phyloP scores from a whole-genome alignment of 2,888 invertebrate species.

The Aquatica leii region DNA sequence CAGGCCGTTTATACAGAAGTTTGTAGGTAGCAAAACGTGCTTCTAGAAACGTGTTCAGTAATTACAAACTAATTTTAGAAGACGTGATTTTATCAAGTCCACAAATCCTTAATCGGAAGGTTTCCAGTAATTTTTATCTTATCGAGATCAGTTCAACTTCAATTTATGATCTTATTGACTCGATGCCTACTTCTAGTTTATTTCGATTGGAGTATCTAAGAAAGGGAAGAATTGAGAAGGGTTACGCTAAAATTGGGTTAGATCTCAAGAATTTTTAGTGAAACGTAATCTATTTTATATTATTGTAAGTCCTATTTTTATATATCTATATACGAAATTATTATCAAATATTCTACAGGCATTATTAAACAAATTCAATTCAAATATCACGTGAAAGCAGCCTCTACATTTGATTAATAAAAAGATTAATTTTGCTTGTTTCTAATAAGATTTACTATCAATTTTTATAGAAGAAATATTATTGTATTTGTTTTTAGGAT shows the following conservation, averaged over 20 bases:
- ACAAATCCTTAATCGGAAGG: conserved; percentile 6
- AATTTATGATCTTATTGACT: conserved; percentile 12
- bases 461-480: too few species aligned
- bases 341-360: too few species aligned
- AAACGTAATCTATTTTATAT: conserved; percentile 10
- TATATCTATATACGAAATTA: too few species aligned
- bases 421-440: too few species aligned
- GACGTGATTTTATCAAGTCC: conserved; percentile 6
- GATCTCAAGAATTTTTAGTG: conserved; percentile 9
- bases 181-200: conserved; percentile 12
- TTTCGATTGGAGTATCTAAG: conserved; percentile 8
- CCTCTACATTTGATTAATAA: too few species aligned
- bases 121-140: conserved; percentile 8
- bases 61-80: conserved; percentile 9
- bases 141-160: conserved; percentile 7
- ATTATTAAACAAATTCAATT: conserved; percentile 10
- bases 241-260: conserved; percentile 9
- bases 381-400: too few species aligned
- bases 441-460: too few species aligned
- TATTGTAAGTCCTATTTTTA: conserved; percentile 3
- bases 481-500: too few species aligned
- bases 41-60: conserved; percentile 1
- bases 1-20: conserved; percentile 5
- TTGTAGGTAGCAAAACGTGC: conserved; percentile 9
- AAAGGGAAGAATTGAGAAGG: conserved; percentile 12